Base-by-base conservation (phyloP, 2,888 invertebrate species). In the Clivina fossor region DNA sequence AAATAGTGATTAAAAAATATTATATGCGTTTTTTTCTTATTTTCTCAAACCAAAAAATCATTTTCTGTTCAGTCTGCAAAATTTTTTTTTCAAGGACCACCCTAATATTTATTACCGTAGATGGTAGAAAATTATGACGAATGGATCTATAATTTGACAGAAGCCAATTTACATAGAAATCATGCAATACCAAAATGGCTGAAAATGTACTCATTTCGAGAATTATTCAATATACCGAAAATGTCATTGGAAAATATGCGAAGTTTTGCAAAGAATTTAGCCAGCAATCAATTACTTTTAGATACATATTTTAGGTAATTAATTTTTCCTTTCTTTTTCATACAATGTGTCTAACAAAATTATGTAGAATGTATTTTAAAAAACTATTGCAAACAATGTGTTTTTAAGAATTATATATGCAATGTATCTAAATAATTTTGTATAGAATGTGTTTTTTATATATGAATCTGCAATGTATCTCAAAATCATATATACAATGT, bases 111-210 rank as follows among this genome's bases (percentile, higher is more conserved):
- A 13, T 41, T 16, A 24, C 32, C 43, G 8, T 35, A 88, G 87
- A 78, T 76, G 62, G 81, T 89, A 1, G 67, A 80, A 24, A 84
- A 86, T 65, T 82, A 85, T 56, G 78, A 84, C 2, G 85, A 84
- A 49, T 91, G 84, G 76, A 83, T 81, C 9, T 85, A 86, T 68
- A 88, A 93, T 70, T 70, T 93, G 32, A 86, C 86, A 0, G 79
- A 80, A 68, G 88, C 91, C 0, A 90, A 90, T 68, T 67, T 78
- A 8, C 32, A 57, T 30, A 13, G 28, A n/a, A 19, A 5, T 0
- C 65, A 77, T 1, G 62, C 73, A 30, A 71, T 75, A 9, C 90
- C 91, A 0, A 73, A 74, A 5, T 92, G 92, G 91, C 81, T 78
- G 65, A 78, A 82, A 68, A 80, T 89, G 19, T 92, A 92, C 68